Evolutionary conservation across 2,888 invertebrate genomes (phyloP).

Genomic region (Bombyx huttoni): DNA sequence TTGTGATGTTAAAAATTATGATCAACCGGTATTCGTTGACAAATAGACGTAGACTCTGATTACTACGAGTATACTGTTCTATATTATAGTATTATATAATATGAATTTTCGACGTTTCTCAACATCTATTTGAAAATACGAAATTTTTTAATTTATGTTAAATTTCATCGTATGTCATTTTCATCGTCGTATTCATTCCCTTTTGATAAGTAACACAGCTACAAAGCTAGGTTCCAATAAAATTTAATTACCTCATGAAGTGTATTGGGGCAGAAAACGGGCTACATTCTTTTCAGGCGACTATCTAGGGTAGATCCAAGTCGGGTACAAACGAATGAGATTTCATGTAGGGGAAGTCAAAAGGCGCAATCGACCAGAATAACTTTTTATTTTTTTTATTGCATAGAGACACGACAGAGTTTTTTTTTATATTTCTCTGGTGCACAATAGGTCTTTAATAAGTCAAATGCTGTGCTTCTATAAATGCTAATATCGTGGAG

Average conservation of each 20-base stretch:
- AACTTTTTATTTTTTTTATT: slow-evolving; percentile 6
- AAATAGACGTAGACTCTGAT: no score
- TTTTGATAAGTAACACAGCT: not conserved
- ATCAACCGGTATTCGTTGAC: no score
- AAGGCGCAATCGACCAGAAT: slow-evolving; percentile 31
- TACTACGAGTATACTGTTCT: no score
- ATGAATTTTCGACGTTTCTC: no score
- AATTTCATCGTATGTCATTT: no score
- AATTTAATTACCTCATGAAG: slow-evolving; percentile 6
- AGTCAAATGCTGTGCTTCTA: not conserved
- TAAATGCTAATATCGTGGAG: not conserved
- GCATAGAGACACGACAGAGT: slow-evolving; percentile 13
- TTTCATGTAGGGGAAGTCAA: slow-evolving; percentile 12
- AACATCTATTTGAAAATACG: no score
- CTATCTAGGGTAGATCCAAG: slow-evolving; percentile 25
- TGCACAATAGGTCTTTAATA: not conserved
- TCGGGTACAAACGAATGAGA: not conserved
- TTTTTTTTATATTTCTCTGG: slow-evolving; percentile 7
- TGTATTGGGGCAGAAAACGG: slow-evolving; percentile 7
- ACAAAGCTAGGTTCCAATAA: not conserved
- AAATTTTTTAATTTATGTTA: no score
- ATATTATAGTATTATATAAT: no score
- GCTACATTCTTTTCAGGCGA: slow-evolving; percentile 25
- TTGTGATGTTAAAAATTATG: no score
- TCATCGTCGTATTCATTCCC: no score